These are phyloP conservation scores for Saturnia pavonia DNA, from an alignment of 2,888 invertebrate species.

Conservation along the genomic window DNA sequence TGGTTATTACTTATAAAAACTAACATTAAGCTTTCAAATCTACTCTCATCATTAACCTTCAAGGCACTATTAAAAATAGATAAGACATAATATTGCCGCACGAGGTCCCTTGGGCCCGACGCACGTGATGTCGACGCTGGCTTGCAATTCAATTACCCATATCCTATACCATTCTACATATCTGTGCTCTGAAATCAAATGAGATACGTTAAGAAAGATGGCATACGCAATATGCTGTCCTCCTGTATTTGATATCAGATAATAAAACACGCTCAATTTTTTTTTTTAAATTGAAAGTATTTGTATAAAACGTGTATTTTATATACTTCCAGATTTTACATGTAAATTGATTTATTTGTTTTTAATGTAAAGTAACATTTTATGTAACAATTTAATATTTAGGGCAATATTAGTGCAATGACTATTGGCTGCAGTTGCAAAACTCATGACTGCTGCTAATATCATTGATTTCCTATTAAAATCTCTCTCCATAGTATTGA, in stretches of 20 bases:
- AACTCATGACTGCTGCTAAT: too few relatives aligned
- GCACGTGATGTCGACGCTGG: slow-evolving; percentile 59
- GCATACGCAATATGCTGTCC: slow-evolving; percentile 17
- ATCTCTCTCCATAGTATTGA: background rate
- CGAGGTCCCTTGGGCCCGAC: slow-evolving; percentile 50
- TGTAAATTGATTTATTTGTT: background rate
- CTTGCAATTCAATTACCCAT: slow-evolving; percentile 71
- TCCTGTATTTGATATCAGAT: slow-evolving; percentile 9
- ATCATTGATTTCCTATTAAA: background rate
- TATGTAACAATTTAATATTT: background rate
- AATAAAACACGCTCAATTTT: background rate
- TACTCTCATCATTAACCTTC: slow-evolving; percentile 66
- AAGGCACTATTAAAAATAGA: slow-evolving; percentile 75
- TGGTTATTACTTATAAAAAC: slow-evolving; percentile 32
- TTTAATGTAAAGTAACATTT: background rate
- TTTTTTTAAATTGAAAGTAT: background rate
- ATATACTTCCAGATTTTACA: background rate
- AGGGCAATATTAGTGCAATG: background rate
- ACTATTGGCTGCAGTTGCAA: background rate
- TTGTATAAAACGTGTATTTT: background rate
- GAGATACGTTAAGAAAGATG: slow-evolving; percentile 39
- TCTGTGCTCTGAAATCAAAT: slow-evolving; percentile 53
- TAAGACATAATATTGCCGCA: slow-evolving; percentile 71
- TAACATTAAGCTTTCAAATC: slow-evolving; percentile 59
- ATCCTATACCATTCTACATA: slow-evolving; percentile 49